These are phyloP conservation scores for Hydrolagus affinis DNA, from an alignment of 2,113 vertebrate species.

Conservation along the genomic window DNA sequence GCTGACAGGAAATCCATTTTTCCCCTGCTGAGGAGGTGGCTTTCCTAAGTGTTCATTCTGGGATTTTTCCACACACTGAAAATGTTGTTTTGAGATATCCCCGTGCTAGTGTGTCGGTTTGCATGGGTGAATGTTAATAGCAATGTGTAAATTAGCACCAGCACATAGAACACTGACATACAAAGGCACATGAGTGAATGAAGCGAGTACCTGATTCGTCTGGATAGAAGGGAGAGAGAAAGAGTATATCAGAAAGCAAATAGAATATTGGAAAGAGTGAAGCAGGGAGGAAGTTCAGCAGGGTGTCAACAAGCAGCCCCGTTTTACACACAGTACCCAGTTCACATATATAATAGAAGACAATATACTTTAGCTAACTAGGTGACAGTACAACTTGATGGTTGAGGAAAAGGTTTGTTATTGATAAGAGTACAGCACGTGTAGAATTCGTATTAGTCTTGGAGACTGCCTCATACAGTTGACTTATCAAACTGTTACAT, in stretches of 20 bases:
- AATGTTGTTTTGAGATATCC: background rate
- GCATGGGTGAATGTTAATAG: conserved; percentile 10
- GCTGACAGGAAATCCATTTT: background rate
- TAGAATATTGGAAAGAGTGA: conserved; percentile 28
- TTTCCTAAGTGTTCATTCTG: background rate
- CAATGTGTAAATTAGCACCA: conserved; percentile 22
- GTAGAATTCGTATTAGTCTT: background rate
- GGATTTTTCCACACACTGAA: background rate
- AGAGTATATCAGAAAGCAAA: conserved; percentile 30
- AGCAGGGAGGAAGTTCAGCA: conserved; percentile 15
- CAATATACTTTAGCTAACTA: conserved; percentile 12
- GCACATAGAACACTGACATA: conserved; percentile 27
- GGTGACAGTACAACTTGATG: conserved; percentile 4
- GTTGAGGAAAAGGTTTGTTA: background rate
- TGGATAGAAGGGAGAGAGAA: conserved; percentile 29
- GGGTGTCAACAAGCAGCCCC: conserved; percentile 18
- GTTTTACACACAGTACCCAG: conserved; percentile 14
- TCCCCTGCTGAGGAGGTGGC: background rate
- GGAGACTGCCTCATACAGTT: background rate
- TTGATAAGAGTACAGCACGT: background rate
- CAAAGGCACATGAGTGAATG: conserved; percentile 27
- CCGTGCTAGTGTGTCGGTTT: background rate
- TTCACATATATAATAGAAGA: conserved; percentile 5
- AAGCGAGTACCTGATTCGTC: conserved; percentile 28
- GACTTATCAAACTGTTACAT: background rate